phyloP scores from a whole-genome alignment of 2,113 vertebrate species.

The Lontra canadensis region DNA sequence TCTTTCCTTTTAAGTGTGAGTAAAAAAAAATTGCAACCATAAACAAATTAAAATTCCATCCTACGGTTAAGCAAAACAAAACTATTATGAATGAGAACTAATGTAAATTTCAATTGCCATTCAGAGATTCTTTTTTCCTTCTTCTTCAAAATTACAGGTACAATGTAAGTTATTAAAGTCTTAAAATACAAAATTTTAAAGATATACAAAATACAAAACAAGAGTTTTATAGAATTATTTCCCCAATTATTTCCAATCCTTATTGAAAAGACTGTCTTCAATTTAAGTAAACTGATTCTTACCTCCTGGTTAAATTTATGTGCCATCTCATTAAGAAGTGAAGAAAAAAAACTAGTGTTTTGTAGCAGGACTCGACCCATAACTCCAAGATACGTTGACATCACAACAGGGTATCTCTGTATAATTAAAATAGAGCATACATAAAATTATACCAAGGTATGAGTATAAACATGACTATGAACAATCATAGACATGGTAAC shows the following conservation, averaged over 20 bases:
- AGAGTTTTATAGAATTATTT: background rate
- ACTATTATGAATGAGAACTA: background rate
- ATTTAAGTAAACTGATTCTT: constrained; percentile 63
- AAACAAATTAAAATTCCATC: constrained; percentile 30
- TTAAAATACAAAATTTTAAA: constrained; percentile 12
- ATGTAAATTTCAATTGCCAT: background rate
- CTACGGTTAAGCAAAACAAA: background rate
- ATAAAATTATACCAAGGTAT: background rate
- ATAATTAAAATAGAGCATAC: constrained; percentile 50
- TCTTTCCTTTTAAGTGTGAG: background rate
- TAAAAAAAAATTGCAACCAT: background rate
- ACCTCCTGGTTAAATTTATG: constrained; percentile 94
- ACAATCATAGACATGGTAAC: background rate
- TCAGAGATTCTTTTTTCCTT: background rate
- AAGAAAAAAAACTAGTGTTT: constrained; percentile 94
- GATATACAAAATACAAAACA: background rate
- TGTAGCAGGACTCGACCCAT: constrained; percentile 95
- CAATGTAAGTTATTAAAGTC: background rate
- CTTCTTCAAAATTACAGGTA: background rate
- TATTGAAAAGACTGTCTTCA: constrained; percentile 9
- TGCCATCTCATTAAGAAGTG: constrained; percentile 94
- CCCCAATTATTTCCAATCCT: constrained; percentile 17
- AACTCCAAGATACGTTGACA: constrained; percentile 97
- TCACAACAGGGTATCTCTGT: constrained; percentile 96
- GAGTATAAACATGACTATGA: background rate